These are phyloP conservation scores for Agelas oroides DNA, from an alignment of 37 sponge, comb jelly and placozoan species.

Conservation along the genomic window DNA sequence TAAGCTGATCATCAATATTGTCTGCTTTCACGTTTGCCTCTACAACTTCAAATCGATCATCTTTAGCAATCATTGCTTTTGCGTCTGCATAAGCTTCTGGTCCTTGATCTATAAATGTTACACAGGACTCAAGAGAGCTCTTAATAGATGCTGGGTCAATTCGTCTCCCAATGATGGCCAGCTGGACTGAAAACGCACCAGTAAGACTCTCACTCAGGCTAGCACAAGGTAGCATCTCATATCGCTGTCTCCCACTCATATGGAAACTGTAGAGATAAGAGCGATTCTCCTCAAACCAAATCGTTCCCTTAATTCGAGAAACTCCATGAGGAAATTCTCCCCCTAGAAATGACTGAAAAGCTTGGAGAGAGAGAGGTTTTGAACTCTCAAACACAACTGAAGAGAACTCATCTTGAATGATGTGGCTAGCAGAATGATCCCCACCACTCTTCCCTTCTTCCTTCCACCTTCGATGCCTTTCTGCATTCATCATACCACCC, in stretches of 20 bases:
- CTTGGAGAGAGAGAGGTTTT: constrained; percentile 37
- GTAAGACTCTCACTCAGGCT: constrained; percentile 11
- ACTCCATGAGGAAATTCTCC: constrained; percentile 33
- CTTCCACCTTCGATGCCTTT: constrained; percentile 28
- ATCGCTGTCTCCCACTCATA: constrained; percentile 77
- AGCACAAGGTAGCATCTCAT: constrained; percentile 51
- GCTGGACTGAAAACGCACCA: constrained; percentile 59
- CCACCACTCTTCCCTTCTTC: neutral
- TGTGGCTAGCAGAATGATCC: constrained; percentile 8
- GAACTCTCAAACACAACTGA: constrained; percentile 60
- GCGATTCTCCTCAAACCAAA: constrained; percentile 70
- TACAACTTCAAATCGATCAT: constrained; percentile 57
- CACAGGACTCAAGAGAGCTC: constrained; percentile 16
- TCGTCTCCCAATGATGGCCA: constrained; percentile 62
- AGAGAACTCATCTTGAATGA: constrained; percentile 59
- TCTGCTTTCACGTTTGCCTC: neutral
- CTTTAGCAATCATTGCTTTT: neutral
- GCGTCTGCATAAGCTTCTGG: neutral
- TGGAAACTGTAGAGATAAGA: constrained; percentile 68
- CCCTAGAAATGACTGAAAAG: constrained; percentile 68
- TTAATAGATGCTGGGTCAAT: constrained; percentile 23
- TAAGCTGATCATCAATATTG: neutral
- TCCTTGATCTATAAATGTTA: neutral
- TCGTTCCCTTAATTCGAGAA: constrained; percentile 66
- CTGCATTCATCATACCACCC: constrained; percentile 57